These are phyloP conservation scores for Esox niger DNA, from an alignment of 2,113 vertebrate species.

Conservation along the genomic window DNA sequence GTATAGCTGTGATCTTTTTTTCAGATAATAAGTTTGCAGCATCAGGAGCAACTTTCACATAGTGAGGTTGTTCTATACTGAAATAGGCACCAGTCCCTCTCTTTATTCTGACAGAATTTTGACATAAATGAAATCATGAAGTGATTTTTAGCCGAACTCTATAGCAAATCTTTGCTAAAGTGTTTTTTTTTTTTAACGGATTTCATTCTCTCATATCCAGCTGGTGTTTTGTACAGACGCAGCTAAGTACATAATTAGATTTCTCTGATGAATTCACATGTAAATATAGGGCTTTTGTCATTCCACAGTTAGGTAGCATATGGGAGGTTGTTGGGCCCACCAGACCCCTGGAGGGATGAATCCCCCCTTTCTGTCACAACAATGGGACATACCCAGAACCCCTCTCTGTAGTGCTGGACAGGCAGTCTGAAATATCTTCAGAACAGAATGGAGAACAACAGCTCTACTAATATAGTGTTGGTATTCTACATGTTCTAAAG, in stretches of 20 bases:
- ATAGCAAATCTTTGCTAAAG: no score
- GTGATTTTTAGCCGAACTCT: no score
- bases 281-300: conserved; percentile 42
- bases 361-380: conserved; percentile 43
- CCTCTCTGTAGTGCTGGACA: conserved; percentile 23
- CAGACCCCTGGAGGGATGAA: conserved; percentile 34
- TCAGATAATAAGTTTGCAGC: no score
- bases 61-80: not conserved
- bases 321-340: conserved; percentile 41
- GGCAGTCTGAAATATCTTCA: conserved; percentile 22
- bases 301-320: conserved; percentile 25
- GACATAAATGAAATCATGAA: not conserved
- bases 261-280: conserved; percentile 26
- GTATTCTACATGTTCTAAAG: conserved; percentile 19
- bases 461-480: conserved; percentile 8
- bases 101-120: not conserved
- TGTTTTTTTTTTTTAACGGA: no score
- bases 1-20: not conserved
- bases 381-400: conserved; percentile 42
- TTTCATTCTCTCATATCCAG: not conserved
- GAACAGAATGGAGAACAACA: not conserved
- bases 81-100: not conserved
- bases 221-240: conserved; percentile 10
- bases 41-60: not conserved
- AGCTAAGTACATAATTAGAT: conserved; percentile 20